Evolutionary conservation across 2,888 invertebrate genomes (phyloP).

Genomic region (Catocala fraxini): DNA sequence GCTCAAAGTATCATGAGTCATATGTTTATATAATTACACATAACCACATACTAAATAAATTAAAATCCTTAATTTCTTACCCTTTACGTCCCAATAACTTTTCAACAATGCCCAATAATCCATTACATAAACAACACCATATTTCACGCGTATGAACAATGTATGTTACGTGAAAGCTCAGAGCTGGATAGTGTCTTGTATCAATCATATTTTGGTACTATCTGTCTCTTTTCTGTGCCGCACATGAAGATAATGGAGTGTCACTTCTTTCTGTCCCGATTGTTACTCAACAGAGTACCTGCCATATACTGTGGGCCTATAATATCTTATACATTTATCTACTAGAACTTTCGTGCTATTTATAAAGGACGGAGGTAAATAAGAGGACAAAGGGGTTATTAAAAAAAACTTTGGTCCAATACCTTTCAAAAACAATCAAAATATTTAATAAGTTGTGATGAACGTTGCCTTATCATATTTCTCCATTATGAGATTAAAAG

Average conservation of each 20-base stretch:
- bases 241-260: conserved; percentile 30
- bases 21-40: not conserved
- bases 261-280: conserved; percentile 11
- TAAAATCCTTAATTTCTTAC: not conserved
- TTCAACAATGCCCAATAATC: conserved; percentile 4
- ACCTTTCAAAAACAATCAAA: too few relatives aligned
- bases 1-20: too few relatives aligned
- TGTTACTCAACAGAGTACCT: conserved; percentile 1
- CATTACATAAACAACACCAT: conserved; percentile 3
- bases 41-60: not conserved
- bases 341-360: too few relatives aligned
- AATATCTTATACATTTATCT: too few relatives aligned
- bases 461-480: too few relatives aligned
- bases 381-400: too few relatives aligned
- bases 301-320: not conserved
- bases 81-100: not conserved
- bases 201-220: conserved; percentile 41
- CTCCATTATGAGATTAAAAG: too few relatives aligned
- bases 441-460: too few relatives aligned
- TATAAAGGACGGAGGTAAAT: too few relatives aligned
- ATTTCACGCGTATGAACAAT: conserved; percentile 12
- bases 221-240: conserved; percentile 19
- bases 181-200: conserved; percentile 22
- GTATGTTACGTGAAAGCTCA: conserved; percentile 6
- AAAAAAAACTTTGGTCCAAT: too few relatives aligned